A percentile compares a stretch with the other conserved stretches of the same genome.
Evolutionary conservation across 2,113 vertebrate species (phyloP).

Genomic region (Heliornis fulica): DNA sequence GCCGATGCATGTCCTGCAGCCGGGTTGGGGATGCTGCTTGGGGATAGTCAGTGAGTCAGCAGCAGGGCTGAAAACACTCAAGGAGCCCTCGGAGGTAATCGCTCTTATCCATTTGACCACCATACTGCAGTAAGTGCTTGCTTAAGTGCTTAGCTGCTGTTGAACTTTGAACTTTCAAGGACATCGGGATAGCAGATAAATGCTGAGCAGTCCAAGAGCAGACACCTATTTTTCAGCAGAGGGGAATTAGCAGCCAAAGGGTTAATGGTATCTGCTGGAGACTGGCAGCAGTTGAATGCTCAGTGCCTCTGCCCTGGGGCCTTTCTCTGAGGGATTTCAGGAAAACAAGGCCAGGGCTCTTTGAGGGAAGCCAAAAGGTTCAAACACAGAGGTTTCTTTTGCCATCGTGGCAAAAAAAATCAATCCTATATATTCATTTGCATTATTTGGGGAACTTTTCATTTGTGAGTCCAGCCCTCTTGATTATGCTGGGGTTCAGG

Average conservation of each 20-base stretch:
- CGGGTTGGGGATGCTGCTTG: background rate
- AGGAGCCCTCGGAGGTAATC: background rate
- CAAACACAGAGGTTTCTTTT: background rate
- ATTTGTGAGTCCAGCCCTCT: background rate
- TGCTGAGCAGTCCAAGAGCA: background rate
- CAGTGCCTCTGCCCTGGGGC: background rate
- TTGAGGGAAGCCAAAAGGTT: constrained; percentile 3
- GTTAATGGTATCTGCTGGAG: background rate
- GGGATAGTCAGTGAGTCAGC: background rate
- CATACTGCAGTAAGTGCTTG: constrained; percentile 4
- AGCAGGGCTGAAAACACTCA: background rate
- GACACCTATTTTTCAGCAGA: background rate
- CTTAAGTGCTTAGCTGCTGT: constrained; percentile 19
- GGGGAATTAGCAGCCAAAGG: background rate
- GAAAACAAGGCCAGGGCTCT: constrained; percentile 19
- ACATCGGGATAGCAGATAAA: background rate
- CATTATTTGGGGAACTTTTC: background rate
- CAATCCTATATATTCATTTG: background rate
- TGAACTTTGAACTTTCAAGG: constrained; percentile 53
- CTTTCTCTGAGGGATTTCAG: background rate
- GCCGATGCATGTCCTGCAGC: background rate
- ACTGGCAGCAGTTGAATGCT: background rate
- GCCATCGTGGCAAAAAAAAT: background rate
- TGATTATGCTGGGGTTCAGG: background rate
- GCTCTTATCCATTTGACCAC: constrained; percentile 19